Evolutionary conservation across 2,797 vertebrate genomes (phyloP).

Genomic region (Hydrophis major): DNA sequence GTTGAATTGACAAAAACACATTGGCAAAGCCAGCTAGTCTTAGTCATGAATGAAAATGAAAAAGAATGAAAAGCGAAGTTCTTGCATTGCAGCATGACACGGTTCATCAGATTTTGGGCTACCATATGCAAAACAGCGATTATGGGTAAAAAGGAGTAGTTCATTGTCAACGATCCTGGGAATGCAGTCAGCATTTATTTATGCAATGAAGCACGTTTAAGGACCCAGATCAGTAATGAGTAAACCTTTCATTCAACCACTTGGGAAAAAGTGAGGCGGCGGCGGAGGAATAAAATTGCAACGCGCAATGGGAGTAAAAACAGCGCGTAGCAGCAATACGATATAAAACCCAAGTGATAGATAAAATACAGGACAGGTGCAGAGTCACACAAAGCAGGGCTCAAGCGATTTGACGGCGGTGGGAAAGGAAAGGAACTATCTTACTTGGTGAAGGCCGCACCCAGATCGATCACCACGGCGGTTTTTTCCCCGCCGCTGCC

Average conservation of each 20-base stretch:
- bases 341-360: background rate
- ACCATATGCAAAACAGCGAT: background rate
- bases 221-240: background rate
- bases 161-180: background rate
- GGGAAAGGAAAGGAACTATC: slow-evolving; percentile 35
- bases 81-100: background rate
- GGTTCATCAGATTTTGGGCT: background rate
- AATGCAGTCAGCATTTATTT: background rate
- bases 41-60: background rate
- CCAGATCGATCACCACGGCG: slow-evolving; percentile 91
- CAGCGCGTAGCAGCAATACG: background rate
- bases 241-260: background rate
- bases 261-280: background rate
- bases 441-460: slow-evolving; percentile 97
- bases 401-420: too few relatives aligned
- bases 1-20: background rate
- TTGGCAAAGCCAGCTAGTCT: background rate
- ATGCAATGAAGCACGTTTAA: background rate
- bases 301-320: background rate
- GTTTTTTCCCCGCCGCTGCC: slow-evolving; percentile 97
- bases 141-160: background rate
- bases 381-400: background rate
- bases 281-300: background rate
- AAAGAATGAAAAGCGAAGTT: background rate
- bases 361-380: background rate